These are phyloP conservation scores for Drosophila cracens DNA, from an alignment of 2,888 invertebrate species.

Conservation along the genomic window DNA sequence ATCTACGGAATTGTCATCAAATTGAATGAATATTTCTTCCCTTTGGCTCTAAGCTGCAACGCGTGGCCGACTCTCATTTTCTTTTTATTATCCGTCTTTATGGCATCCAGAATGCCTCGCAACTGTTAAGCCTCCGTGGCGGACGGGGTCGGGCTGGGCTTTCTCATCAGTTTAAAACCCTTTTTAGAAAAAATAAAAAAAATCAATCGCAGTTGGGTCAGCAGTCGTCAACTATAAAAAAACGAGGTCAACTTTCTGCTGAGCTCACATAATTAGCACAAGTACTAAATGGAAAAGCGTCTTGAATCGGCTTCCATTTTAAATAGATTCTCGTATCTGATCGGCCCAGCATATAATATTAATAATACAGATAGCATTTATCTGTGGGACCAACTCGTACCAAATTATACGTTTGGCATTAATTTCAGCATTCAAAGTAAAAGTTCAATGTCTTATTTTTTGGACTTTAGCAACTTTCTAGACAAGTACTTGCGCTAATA, in stretches of 20 bases:
- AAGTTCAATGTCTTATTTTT: not conserved
- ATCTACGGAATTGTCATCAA: slow-evolving; percentile 80
- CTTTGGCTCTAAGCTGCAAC: slow-evolving; percentile 72
- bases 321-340: not conserved
- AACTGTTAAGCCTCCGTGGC: slow-evolving; percentile 22
- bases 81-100: slow-evolving; percentile 64
- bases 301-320: not conserved
- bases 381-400: not conserved
- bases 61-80: slow-evolving; percentile 70
- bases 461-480: slow-evolving; percentile 6
- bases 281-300: slow-evolving; percentile 1
- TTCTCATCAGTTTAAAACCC: slow-evolving; percentile 23
- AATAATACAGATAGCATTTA: not conserved
- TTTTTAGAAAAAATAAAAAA: slow-evolving; percentile 34
- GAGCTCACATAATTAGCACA: slow-evolving; percentile 45
- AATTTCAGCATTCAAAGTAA: not conserved
- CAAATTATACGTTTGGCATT: not conserved
- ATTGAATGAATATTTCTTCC: slow-evolving; percentile 66
- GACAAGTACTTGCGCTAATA: slow-evolving; percentile 7
- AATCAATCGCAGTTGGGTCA: slow-evolving; percentile 55
- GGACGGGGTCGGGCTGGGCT: too few species aligned
- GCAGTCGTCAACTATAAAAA: slow-evolving; percentile 18
- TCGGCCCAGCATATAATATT: not conserved
- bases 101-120: slow-evolving; percentile 55
- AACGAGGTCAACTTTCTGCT: slow-evolving; percentile 44